Evolutionary conservation across 1,140 invertebrate species (phyloP), one percentile per base, ranked within the genome.

Genomic region (Drosophila subpulchrella): DNA sequence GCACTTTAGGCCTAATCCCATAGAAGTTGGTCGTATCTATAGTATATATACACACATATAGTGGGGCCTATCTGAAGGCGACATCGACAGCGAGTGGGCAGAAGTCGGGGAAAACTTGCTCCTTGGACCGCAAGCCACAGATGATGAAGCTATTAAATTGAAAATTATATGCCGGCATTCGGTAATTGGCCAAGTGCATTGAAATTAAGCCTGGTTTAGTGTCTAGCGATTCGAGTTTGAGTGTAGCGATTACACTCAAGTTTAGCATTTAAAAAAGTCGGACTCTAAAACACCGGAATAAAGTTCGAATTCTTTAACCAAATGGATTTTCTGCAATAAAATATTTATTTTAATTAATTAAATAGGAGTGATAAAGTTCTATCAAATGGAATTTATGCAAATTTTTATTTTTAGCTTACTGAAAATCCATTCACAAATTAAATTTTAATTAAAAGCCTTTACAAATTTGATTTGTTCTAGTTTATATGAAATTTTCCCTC

Each of bases 111-210:
- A 48, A 67, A 71, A 79, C 79, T 72, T 24, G 79, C 68, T 80
- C 41, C 65, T 59, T 41, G 27, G 47, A 46, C 70, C 17, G 44
- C 36, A 58, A 27, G 17, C 48, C 75, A 59, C 42, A 38, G 41
- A 59, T 68, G 81, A 88, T 88, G 84, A 88, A 88, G 84, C 80
- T 82, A 89, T 88, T 88, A 89, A 88, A 89, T 89, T 66, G 74
- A 84, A 89, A 89, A 89, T 88, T 89, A 89, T 81, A 78, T 78
- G 57, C 48, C 70, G 46, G 59, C 67, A 75, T 62, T 84, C 60
- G 68, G 67, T 84, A 84, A 83, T 88, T 89, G 84, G 77, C 80
- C 76, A 77, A 89, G 77, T 84, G 74, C 56, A 72, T 55, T 81
- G 81, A 56, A 81, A 89, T 81, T 88, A 79, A 74, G 48, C 53